Base-by-base conservation (phyloP, 2,888 invertebrate genomes). In the Mythimna loreyi region DNA sequence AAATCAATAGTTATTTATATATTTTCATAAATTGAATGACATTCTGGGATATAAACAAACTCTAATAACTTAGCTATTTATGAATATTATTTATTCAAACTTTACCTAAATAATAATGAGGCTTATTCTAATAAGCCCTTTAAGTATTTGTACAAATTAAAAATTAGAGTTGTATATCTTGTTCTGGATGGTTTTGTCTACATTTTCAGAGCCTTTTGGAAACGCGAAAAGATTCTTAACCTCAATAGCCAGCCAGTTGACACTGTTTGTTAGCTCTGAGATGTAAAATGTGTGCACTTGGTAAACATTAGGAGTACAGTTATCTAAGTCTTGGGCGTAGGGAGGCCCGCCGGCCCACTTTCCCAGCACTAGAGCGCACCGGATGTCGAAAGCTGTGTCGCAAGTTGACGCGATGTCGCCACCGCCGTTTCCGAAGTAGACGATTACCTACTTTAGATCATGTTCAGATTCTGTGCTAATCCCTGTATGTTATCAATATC, bases 381-480 rank as follows among this genome's bases (percentile, higher is more conserved):
- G 85, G 85, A 86, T 86, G 84, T 85, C 75, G 84, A 87, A 86
- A 89, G 85, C 83, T 81, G 81, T 86, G 61, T 73, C 57, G 68
- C 68, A 75, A 73, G 68, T 68, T 21, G 45, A 23, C 43, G 67
- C 60, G 19, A 43, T 50, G 11, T 57, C 47, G 25, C 23, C 33
- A 33, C 21, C 40, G 33, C 8, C 53, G 43, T 66, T 68, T 78
- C 66, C 52, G 67, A 72, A 71, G 52, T 8, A 59, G 28, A 40
- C 36, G n/a, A 16, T 58, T 19, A n/a, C 21, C 30, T 16, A 30
- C 23, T 5, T 7, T 49, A 40, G n/a, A 49, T 40, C 47, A n/a
- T n/a, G 28, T 45, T 47, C 7, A 3, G 21, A 3, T 47, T 52
- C 19, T 9, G 13, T 33, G 16, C 6, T 5, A 40, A 40, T 40